These are phyloP conservation scores for Pelodiscus sinensis DNA, from an alignment of 2,113 vertebrate species.

Conservation along the genomic window DNA sequence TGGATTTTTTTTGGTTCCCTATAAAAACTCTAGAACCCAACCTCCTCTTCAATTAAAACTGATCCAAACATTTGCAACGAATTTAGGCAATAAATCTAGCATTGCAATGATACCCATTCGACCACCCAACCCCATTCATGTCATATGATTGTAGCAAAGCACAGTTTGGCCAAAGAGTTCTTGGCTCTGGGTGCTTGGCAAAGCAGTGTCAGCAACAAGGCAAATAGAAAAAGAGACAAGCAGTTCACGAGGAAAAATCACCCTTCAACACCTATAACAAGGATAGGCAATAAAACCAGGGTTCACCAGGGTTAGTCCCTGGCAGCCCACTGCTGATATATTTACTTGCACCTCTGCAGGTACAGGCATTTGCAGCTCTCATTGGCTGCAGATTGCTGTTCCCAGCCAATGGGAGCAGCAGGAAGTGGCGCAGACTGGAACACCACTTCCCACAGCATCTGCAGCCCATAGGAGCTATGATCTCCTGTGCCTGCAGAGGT, in stretches of 20 bases:
- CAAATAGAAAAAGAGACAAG: not conserved
- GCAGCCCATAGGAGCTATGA: no score
- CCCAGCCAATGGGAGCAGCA: no score
- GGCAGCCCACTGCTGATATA: no score
- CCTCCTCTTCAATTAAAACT: not conserved
- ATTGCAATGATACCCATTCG: not conserved
- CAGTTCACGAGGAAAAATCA: not conserved
- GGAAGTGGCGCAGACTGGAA: no score
- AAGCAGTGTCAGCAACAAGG: not conserved
- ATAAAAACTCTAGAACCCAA: not conserved
- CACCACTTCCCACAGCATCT: no score
- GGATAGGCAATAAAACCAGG: no score
- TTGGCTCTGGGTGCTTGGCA: not conserved
- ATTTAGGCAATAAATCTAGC: not conserved
- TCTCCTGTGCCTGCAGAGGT: no score
- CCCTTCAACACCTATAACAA: not conserved
- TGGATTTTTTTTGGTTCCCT: not conserved
- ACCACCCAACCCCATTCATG: not conserved
- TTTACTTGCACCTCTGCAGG: no score
- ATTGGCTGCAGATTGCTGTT: no score
- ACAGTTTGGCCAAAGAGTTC: not conserved
- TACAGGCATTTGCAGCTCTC: no score
- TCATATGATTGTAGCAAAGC: not conserved
- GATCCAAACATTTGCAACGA: not conserved
- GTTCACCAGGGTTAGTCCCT: no score